Percentiles rank a stretch among this genome's conserved stretches.
Evolutionary conservation across 2,113 vertebrate species (phyloP).

Genomic region (Orthonyx spaldingii): DNA sequence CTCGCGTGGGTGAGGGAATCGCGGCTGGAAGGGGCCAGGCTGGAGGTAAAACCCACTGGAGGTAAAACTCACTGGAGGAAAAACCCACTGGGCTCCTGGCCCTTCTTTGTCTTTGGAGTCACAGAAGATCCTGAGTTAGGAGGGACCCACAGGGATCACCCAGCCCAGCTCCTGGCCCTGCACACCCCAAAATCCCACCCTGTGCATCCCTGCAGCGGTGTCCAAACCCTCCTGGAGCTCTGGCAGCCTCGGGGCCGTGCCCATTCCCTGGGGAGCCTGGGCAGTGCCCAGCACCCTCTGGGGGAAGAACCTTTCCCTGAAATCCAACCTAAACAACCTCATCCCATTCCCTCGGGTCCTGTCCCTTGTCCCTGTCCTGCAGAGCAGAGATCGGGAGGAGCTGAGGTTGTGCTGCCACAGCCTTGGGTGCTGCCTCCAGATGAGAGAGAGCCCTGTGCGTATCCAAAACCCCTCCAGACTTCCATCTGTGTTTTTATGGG

Average conservation of each 20-base stretch:
- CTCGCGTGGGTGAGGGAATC: not conserved
- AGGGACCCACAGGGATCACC: not conserved
- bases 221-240: not conserved
- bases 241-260: not conserved
- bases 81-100: not conserved
- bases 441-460: not conserved
- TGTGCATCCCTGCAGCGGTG: not conserved
- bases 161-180: not conserved
- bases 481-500: not conserved
- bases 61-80: not conserved
- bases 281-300: not conserved
- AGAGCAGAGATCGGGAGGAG: not conserved
- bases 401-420: not conserved
- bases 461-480: not conserved
- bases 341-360: not conserved
- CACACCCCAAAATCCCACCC: not conserved
- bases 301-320: not conserved
- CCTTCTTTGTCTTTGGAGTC: not conserved
- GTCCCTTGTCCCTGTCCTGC: not conserved
- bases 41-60: not conserved
- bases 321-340: rapidly evolving
- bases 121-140: not conserved
- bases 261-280: not conserved
- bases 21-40: not conserved
- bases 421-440: not conserved